Base-by-base conservation (phyloP, 2,113 vertebrate genomes). In the Cottus gobio region DNA sequence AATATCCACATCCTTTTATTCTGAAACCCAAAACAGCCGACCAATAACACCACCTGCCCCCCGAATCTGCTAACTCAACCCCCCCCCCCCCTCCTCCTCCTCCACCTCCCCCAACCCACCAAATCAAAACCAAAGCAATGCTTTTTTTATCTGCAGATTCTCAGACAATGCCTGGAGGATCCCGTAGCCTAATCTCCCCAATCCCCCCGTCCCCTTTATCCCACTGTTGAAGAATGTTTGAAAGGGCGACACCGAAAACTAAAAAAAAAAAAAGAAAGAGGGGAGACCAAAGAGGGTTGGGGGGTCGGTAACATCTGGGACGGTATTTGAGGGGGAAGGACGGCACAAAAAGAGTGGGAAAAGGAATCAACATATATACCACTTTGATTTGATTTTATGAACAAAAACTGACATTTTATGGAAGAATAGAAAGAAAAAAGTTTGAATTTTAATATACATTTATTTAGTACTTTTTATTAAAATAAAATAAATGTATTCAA, bases 121-220 rank as follows among this genome's bases (percentile, higher is more conserved):
- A 69, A 90, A 88, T 79, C 86, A 81, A 79, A 90, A 81, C 88
- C 81, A 80, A 89, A 87, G 88, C 80, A 78, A 39, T 87, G 89
- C 89, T 95, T 89, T 90, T 92, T 95, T 90, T 96, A 98, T 97
- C 96, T 97, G 94, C 96, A 96, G 96, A 96, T 96, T 96, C 94
- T 95, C 95, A 96, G 96, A 98, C 96, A 98, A 96, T 95, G 95
- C 96, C 97, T 96, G 95, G 96, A 97, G 96, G 95, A 95, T 96
- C 95, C 95, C 92, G 81, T 95, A 85, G 92, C 95, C 96, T 98
- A 98, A 98, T 98, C 98, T 96, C 95, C 95, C 95, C 77, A 83
- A 85, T 86, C 87, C 90, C 79, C 69, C 71, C 28, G 8, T 18
- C 74, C 95, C 94, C 96, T 96, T 97, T 96, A 97, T 97, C 95